Evolutionary conservation across 2,797 vertebrate genomes (phyloP).

Genomic region (Sciurus vulgaris): DNA sequence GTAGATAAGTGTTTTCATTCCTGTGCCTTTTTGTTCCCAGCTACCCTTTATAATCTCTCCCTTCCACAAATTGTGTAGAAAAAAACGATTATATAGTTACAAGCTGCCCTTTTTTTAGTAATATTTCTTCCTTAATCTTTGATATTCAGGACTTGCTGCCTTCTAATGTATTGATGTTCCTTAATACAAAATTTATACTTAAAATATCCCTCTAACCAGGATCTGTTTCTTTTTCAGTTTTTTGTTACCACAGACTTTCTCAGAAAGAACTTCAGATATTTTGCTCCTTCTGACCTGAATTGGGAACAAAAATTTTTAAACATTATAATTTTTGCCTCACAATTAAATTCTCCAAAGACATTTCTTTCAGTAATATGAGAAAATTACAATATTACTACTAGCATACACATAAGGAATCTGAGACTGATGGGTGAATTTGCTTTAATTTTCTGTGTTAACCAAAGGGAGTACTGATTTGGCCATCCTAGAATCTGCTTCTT

Average conservation of each 20-base stretch:
- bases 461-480: neutral
- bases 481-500: slow-evolving; percentile 10
- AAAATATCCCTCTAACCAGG: neutral
- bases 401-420: neutral
- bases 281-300: neutral
- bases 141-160: neutral
- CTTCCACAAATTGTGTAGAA: neutral
- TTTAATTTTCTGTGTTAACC: neutral
- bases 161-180: slow-evolving; percentile 23
- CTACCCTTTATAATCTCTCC: neutral
- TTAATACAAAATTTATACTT: slow-evolving; percentile 21
- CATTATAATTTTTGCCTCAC: neutral
- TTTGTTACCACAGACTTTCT: slow-evolving; percentile 37
- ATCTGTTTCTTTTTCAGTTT: slow-evolving; percentile 28
- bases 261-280: slow-evolving; percentile 13
- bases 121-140: neutral
- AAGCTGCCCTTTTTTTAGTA: neutral
- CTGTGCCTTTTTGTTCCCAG: neutral
- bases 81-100: neutral
- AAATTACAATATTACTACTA: neutral
- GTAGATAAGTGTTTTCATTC: neutral
- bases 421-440: neutral
- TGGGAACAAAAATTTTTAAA: slow-evolving; percentile 39
- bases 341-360: slow-evolving; percentile 22
- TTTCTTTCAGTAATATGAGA: slow-evolving; percentile 35